Percentiles rank a stretch among this genome's conserved stretches.
Conservation (phyloP, 2,113 vertebrate species). For the Phalacrocorax carbo region DNA sequence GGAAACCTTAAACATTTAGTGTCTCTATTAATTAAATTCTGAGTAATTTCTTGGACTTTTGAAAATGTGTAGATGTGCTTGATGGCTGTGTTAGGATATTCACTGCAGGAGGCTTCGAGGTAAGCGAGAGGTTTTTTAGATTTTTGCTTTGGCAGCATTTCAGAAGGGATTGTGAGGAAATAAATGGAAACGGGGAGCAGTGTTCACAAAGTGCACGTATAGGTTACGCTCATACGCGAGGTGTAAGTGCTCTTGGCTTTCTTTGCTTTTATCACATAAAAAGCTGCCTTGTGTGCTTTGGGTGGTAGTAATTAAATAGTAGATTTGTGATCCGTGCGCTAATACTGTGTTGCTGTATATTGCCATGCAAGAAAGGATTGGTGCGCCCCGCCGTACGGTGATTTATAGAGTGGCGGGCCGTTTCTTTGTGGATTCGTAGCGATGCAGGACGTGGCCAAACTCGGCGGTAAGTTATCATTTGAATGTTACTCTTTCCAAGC, state of each 20-base stretch:
- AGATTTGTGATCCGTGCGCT: neutral
- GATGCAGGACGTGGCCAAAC: neutral
- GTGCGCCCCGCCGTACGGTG: rapidly evolving
- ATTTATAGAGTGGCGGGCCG: neutral
- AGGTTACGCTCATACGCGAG: rapidly evolving
- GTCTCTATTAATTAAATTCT: neutral
- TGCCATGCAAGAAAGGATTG: neutral
- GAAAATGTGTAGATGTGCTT: neutral
- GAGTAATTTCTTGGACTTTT: neutral
- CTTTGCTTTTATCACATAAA: neutral
- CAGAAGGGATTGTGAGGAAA: neutral
- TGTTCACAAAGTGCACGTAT: neutral
- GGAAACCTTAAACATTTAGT: neutral
- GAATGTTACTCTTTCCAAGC: neutral
- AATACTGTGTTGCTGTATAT: rapidly evolving
- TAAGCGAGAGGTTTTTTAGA: neutral
- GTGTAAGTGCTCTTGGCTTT: neutral
- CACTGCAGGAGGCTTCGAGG: neutral
- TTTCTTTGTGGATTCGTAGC: neutral
- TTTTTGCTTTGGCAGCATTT: conserved; percentile 17
- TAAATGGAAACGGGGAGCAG: neutral
- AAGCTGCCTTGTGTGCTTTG: neutral
- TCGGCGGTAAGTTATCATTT: neutral
- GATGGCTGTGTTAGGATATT: neutral
- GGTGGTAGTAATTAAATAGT: neutral